phyloP scores from a whole-genome alignment of 1,140 invertebrate genomes.

The Pogonognathellus flavescens region DNA sequence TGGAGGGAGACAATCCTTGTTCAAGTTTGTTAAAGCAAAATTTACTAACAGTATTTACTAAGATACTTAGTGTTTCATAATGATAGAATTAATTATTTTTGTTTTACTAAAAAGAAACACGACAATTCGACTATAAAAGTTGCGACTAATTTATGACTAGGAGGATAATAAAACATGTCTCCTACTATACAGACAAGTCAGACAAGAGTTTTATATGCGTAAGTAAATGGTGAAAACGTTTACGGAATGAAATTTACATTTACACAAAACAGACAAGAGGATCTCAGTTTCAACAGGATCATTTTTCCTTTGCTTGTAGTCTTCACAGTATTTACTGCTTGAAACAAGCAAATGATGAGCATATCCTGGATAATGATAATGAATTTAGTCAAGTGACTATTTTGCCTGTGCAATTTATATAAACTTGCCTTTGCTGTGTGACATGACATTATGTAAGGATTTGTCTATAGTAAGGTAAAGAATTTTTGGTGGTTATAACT shows the following conservation, averaged over 20 bases:
- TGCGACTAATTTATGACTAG: slow-evolving; percentile 36
- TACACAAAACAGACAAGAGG: slow-evolving; percentile 7
- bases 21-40: not conserved
- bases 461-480: too few relatives aligned
- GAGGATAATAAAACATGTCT: slow-evolving; percentile 46
- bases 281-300: not conserved
- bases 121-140: slow-evolving; percentile 6
- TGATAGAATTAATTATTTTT: slow-evolving; percentile 21
- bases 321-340: not conserved
- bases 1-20: not conserved
- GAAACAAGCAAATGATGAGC: not conserved
- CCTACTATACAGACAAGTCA: not conserved
- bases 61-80: slow-evolving; percentile 14
- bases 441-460: too few relatives aligned
- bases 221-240: slow-evolving; percentile 13
- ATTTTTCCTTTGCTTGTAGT: not conserved
- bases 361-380: slow-evolving; percentile 39
- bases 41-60: not conserved
- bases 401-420: not conserved
- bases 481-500: not conserved
- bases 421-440: too few relatives aligned
- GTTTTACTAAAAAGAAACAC: slow-evolving; percentile 11
- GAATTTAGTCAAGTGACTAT: not conserved
- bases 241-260: slow-evolving; percentile 3
- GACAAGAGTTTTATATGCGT: slow-evolving; percentile 18